phyloP scores from a whole-genome alignment of 2,113 vertebrate genomes.

The Gambusia affinis region DNA sequence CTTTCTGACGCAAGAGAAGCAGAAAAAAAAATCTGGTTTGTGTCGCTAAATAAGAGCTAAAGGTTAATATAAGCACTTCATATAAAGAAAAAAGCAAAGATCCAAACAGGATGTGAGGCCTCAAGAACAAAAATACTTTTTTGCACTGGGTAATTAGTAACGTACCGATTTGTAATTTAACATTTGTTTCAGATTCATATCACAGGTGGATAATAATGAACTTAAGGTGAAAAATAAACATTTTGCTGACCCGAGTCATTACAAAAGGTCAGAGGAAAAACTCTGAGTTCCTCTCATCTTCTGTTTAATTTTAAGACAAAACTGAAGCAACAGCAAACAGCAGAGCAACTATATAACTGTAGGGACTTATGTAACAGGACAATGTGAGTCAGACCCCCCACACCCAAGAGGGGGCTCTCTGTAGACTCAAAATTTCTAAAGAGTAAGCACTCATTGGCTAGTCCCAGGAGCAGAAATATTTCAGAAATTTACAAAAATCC shows the following conservation, averaged over 20 bases:
- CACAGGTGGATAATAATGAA: background rate
- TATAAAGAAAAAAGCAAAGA: too few species aligned
- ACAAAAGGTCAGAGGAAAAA: background rate
- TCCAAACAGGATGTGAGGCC: too few species aligned
- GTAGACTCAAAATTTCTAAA: too few species aligned
- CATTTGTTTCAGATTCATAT: background rate
- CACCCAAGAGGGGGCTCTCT: background rate
- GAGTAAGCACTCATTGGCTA: too few species aligned
- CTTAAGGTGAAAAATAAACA: background rate
- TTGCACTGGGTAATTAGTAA: background rate
- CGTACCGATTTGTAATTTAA: too few species aligned
- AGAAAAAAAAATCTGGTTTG: conserved; percentile 13
- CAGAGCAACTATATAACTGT: conserved; percentile 23
- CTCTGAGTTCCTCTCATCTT: conserved; percentile 7
- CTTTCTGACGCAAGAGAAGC: background rate
- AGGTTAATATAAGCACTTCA: too few species aligned
- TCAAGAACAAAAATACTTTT: too few species aligned
- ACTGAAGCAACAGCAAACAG: conserved; percentile 1
- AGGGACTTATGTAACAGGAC: conserved; percentile 19
- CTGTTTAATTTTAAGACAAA: conserved; percentile 19
- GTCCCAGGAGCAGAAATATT: too few species aligned
- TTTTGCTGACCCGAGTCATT: background rate
- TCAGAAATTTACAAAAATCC: too few species aligned
- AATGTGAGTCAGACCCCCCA: conserved; percentile 13
- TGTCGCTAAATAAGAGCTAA: background rate